Evolutionary conservation across 2,113 vertebrate species (phyloP).

Genomic region (Nyctibius bracteatus): DNA sequence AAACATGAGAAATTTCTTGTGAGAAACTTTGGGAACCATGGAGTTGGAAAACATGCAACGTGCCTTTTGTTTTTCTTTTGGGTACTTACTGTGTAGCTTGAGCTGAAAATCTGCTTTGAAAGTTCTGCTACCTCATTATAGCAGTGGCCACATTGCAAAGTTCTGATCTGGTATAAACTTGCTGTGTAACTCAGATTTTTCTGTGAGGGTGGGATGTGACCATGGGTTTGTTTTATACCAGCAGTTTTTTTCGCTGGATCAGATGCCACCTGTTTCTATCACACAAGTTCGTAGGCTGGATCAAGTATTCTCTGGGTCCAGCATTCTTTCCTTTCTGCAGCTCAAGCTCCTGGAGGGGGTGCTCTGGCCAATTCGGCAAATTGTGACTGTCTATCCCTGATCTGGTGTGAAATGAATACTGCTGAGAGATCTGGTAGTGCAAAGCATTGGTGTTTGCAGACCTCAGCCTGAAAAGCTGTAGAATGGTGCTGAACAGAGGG

Average conservation of each 20-base stretch:
- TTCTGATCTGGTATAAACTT: neutral
- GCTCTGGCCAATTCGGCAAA: neutral
- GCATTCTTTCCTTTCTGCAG: neutral
- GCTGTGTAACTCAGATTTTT: neutral
- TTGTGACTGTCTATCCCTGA: neutral
- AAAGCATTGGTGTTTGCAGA: neutral
- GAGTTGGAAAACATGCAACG: neutral
- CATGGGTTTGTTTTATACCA: neutral
- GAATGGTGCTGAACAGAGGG: neutral
- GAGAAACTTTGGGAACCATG: neutral
- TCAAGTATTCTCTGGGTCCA: neutral
- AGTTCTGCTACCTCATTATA: neutral
- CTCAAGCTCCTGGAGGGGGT: neutral
- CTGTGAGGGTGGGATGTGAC: neutral
- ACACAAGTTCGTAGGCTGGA: neutral
- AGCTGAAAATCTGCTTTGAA: neutral
- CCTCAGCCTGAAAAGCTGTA: neutral
- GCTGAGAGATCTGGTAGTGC: neutral
- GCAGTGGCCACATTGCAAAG: neutral
- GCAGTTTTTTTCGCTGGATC: neutral
- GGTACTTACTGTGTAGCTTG: neutral
- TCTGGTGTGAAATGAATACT: neutral
- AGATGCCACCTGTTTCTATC: neutral
- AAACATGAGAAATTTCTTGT: neutral
- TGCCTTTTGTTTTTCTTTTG: neutral